These are phyloP conservation scores for Idaea aversata DNA, from an alignment of 2,888 invertebrate genomes.

Conservation along the genomic window DNA sequence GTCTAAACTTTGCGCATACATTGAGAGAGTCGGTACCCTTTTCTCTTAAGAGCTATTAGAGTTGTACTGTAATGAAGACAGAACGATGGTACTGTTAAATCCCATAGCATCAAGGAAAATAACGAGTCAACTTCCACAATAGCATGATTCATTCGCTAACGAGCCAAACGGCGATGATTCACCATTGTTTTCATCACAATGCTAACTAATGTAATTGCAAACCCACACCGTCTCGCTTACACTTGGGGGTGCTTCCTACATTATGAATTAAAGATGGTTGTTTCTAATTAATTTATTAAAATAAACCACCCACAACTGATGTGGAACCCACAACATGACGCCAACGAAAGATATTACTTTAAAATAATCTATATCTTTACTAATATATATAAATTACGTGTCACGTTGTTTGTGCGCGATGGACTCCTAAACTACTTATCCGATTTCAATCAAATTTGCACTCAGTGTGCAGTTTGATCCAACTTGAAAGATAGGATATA, in stretches of 20 bases:
- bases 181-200: constrained; percentile 57
- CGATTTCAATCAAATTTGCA: too few relatives aligned
- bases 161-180: constrained; percentile 53
- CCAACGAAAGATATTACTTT: background rate
- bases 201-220: constrained; percentile 45
- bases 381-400: too few relatives aligned
- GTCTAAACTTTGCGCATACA: background rate
- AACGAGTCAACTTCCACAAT: constrained; percentile 28
- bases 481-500: too few relatives aligned
- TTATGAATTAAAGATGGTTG: constrained; percentile 1
- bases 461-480: too few relatives aligned
- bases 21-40: background rate
- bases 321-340: background rate
- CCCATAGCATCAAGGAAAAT: constrained; percentile 24
- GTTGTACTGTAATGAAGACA: background rate
- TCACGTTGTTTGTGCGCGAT: too few relatives aligned
- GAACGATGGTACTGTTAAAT: constrained; percentile 5
- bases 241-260: background rate
- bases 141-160: constrained; percentile 57
- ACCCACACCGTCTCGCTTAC: constrained; percentile 13
- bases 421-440: too few relatives aligned
- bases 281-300: constrained; percentile 5
- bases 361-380: too few relatives aligned
- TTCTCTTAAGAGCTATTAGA: too few relatives aligned
- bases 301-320: constrained; percentile 10